phyloP scores from a whole-genome alignment of 2,113 vertebrate species.

The Paralichthys olivaceus region DNA sequence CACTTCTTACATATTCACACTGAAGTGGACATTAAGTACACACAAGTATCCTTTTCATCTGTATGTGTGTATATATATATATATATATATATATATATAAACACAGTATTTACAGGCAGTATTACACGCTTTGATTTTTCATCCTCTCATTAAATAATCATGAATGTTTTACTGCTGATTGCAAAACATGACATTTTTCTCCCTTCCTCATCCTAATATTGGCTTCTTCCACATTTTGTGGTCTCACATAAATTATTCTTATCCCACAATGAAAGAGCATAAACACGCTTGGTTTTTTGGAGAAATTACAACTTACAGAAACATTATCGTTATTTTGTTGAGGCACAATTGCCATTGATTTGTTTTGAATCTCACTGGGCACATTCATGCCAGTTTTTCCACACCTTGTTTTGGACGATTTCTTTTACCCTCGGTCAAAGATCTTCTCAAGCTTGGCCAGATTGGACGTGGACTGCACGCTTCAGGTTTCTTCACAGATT shows the following conservation, averaged over 20 bases:
- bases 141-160: slow-evolving; percentile 57
- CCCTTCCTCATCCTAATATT: neutral
- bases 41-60: slow-evolving; percentile 26
- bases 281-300: neutral
- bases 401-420: slow-evolving; percentile 24
- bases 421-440: neutral
- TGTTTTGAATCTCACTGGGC: slow-evolving; percentile 1
- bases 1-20: neutral
- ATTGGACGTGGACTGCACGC: slow-evolving; percentile 30
- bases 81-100: slow-evolving; percentile 26
- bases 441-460: slow-evolving; percentile 31
- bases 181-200: slow-evolving; percentile 49
- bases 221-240: neutral
- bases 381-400: neutral
- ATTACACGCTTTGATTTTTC: slow-evolving; percentile 3
- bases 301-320: slow-evolving; percentile 11
- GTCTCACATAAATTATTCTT: too few relatives aligned
- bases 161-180: slow-evolving; percentile 57
- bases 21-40: neutral
- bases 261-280: too few relatives aligned
- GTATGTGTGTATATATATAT: neutral
- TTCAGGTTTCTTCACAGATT: slow-evolving; percentile 43
- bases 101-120: slow-evolving; percentile 26
- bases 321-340: neutral
- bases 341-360: slow-evolving; percentile 1